These are phyloP conservation scores for Toxotes jaculatrix DNA, from an alignment of 2,113 vertebrate genomes.

Conservation along the genomic window DNA sequence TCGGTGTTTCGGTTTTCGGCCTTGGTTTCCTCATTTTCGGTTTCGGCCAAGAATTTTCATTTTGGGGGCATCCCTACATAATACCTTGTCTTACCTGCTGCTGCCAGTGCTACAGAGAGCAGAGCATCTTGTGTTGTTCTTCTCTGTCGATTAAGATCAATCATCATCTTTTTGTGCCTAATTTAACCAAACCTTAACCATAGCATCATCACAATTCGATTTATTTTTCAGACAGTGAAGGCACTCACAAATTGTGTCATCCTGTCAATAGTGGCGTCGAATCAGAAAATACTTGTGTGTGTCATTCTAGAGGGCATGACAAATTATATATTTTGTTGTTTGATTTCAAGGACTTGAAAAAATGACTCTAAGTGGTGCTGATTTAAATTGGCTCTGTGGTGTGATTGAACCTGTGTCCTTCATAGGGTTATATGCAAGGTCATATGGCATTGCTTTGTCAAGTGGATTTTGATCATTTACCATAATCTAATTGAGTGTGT, in stretches of 20 bases:
- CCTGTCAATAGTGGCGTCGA: neutral
- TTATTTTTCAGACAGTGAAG: neutral
- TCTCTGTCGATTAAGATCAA: neutral
- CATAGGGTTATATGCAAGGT: neutral
- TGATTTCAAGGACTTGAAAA: neutral
- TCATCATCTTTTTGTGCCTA: neutral
- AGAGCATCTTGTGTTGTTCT: neutral
- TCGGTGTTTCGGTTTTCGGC: too few relatives aligned
- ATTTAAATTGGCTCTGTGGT: neutral
- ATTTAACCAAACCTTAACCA: neutral
- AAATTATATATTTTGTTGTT: neutral
- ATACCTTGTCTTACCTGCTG: neutral
- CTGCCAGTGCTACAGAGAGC: neutral
- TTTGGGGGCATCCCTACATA: too few relatives aligned
- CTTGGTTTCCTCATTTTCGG: too few relatives aligned
- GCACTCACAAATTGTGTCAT: neutral
- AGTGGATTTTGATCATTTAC: conserved; percentile 19
- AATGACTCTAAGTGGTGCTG: neutral
- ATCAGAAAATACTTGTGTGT: neutral
- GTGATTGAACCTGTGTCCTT: conserved; percentile 8
- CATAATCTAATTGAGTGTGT: neutral
- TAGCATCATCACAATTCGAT: neutral
- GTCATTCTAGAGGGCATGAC: neutral
- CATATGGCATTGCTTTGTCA: conserved; percentile 23
- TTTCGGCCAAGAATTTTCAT: too few relatives aligned